A percentile compares a stretch with the other conserved stretches of the same genome.
These are phyloP conservation scores for Eretmochelys imbricata DNA, from an alignment of 2,113 vertebrate genomes.

Conservation along the genomic window DNA sequence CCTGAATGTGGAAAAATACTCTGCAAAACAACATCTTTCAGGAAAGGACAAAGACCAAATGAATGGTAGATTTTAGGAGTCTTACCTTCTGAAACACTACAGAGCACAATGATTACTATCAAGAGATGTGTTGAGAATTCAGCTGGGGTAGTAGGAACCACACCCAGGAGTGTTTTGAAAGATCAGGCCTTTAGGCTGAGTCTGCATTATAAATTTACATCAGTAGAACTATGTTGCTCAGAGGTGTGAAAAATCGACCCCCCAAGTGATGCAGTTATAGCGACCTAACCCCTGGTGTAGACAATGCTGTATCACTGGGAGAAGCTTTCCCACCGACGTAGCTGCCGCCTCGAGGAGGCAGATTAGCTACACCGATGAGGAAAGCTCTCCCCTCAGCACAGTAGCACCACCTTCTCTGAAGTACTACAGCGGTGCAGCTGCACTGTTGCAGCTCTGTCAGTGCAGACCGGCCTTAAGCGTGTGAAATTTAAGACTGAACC, in stretches of 20 bases:
- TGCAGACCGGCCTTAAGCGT: neutral
- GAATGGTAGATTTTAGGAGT: neutral
- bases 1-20: neutral
- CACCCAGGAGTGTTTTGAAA: neutral
- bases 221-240: neutral
- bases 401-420: neutral
- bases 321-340: neutral
- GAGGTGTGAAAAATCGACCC: neutral
- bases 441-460: neutral
- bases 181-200: neutral
- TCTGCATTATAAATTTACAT: neutral
- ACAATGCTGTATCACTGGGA: neutral
- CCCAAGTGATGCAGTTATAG: neutral
- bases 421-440: neutral
- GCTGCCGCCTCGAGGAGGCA: no score
- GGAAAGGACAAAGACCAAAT: neutral
- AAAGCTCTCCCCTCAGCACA: neutral
- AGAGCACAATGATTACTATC: neutral
- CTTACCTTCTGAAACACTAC: neutral
- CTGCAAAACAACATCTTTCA: neutral
- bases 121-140: accelerated
- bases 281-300: neutral
- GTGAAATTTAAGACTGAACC: neutral
- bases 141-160: neutral
- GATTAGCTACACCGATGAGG: no score